These are phyloP conservation scores for Hirtodrosophila trivittata DNA, from an alignment of 2,888 invertebrate species.

Conservation along the genomic window DNA sequence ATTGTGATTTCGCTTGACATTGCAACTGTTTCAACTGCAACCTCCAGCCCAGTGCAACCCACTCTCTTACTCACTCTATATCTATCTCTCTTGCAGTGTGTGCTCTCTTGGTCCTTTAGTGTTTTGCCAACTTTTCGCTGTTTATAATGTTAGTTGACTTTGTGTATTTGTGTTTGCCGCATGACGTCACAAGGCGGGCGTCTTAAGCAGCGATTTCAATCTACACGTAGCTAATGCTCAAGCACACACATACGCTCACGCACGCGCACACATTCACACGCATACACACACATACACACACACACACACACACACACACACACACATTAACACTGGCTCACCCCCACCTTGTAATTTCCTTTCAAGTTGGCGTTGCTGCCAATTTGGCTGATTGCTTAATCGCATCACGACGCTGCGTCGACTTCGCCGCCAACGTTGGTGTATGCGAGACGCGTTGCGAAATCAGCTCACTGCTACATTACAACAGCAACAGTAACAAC, in stretches of 20 bases:
- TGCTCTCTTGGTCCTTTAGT: conserved; percentile 10
- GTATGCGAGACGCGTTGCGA: conserved; percentile 48
- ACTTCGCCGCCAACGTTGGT: conserved; percentile 16
- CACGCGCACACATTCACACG: neutral
- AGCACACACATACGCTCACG: conserved; percentile 6
- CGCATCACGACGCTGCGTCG: conserved; percentile 69
- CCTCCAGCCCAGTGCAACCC: neutral
- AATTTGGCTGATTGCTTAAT: conserved; percentile 78
- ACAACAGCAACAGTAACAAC: conserved; percentile 32
- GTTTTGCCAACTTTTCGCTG: conserved; percentile 28
- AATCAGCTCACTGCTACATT: conserved; percentile 64
- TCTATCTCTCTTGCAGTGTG: neutral
- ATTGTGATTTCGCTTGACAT: conserved; percentile 22
- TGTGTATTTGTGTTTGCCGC: conserved; percentile 46
- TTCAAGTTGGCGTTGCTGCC: conserved; percentile 79
- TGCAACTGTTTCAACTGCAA: conserved; percentile 1
- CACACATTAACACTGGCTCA: neutral
- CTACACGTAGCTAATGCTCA: conserved; percentile 50
- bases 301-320: conserved; percentile 1
- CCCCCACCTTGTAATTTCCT: conserved; percentile 71
- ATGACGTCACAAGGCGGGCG: conserved; percentile 40
- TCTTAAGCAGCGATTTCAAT: conserved; percentile 46
- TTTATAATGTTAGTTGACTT: conserved; percentile 52
- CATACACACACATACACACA: neutral
- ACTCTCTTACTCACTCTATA: neutral